Evolutionary conservation across 2,113 vertebrate species (phyloP), one percentile per base, ranked within the genome.

Genomic region (Ophiodon elongatus): DNA sequence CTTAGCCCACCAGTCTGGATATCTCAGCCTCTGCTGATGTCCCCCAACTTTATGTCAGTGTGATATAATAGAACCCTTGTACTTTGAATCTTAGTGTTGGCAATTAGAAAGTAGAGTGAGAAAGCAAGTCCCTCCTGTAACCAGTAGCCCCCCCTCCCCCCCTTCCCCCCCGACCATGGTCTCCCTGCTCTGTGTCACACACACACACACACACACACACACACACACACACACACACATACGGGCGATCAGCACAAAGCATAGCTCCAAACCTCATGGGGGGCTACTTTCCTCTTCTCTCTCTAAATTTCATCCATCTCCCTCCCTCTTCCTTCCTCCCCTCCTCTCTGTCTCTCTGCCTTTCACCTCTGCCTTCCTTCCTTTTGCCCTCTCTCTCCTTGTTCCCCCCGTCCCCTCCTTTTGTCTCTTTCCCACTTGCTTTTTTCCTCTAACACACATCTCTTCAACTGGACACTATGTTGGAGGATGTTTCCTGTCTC

Each of bases 331-430:
- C 86, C 88, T 92, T 88, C 87, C 93, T 91, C 76, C 73, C 72
- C 52, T 74, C 52, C 63, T 64, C 25, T 76, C 69, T 13, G 70
- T 83, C 85, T 66, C 60, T 83, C 68, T 82, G 76, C 83, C 89
- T 93, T 89, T 92, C 88, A 91, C 89, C 86, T 89, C 83, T 88
- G 77, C 71, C 76, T 92, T 91, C 89, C 92, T 90, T 80, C 87
- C 87, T 86, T 66, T 74, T 64, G 59, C 65, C 80, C 80, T 80
- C 23, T 17, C 65, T 71, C 63, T 85, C 62, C 73, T 79, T 41
- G 33, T 62, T 29, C n/a, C 39, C 31, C 75, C 63, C 67, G 59
- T 83, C 39, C n/a, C 39, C 31, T 52, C 9, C 9, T 25, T 76
- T 73, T 82, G 41, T 86, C 56, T 73, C 23, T 52, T 21, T 35